Percentiles rank a stretch among this genome's conserved stretches.
Conservation (phyloP, 2,888 invertebrate species). For the Eudasyphora cyanicolor region DNA sequence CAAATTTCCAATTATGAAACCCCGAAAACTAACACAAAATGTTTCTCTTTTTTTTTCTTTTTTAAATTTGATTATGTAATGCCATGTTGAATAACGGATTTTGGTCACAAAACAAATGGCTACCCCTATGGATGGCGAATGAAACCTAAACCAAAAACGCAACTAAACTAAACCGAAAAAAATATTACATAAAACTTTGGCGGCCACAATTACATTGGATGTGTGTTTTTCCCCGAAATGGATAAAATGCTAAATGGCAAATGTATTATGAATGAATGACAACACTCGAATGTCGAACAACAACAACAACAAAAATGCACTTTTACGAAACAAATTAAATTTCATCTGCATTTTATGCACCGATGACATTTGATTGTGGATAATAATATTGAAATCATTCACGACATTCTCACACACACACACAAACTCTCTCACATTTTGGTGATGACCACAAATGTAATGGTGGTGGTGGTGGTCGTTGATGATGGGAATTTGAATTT, state of each 20-base stretch:
- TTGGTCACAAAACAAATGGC: neutral
- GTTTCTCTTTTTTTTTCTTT: constrained; percentile 62
- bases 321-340: constrained; percentile 4
- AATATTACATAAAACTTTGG: neutral
- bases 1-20: neutral
- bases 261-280: constrained; percentile 11
- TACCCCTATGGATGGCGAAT: no score
- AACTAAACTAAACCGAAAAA: neutral
- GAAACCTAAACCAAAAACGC: neutral
- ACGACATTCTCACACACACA: no score
- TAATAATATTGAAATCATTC: neutral
- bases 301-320: constrained; percentile 8
- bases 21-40: constrained; percentile 25
- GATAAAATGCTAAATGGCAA: neutral
- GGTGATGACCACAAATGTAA: constrained; percentile 1
- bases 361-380: neutral
- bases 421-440: no score
- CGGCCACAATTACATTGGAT: neutral
- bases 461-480: neutral
- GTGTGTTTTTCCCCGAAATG: neutral
- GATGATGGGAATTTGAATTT: neutral
- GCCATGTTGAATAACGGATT: neutral
- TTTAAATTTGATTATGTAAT: constrained; percentile 32
- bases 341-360: neutral
- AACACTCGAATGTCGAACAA: no score